These are phyloP conservation scores for Eupsilia transversa DNA, from an alignment of 2,888 invertebrate genomes.

Conservation along the genomic window DNA sequence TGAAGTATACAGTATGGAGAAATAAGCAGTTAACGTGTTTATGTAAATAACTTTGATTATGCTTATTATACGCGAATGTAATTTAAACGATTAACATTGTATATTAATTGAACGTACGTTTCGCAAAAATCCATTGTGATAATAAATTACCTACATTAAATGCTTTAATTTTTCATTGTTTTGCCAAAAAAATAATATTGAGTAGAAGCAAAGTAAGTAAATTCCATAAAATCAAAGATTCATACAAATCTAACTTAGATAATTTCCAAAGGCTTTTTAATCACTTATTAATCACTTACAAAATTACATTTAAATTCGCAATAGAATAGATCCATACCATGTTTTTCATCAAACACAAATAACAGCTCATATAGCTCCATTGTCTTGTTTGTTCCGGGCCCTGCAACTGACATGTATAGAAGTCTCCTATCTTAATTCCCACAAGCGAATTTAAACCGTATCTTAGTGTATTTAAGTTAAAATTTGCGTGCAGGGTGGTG, in stretches of 20 bases:
- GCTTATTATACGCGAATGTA: constrained; percentile 7
- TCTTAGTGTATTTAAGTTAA: constrained; percentile 10
- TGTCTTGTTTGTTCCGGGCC: constrained; percentile 67
- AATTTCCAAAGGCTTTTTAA: background rate
- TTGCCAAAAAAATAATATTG: background rate
- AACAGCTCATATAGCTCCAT: constrained; percentile 68
- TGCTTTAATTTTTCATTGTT: background rate
- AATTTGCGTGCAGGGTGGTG: constrained; percentile 26
- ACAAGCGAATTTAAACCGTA: constrained; percentile 51
- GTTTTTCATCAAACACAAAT: constrained; percentile 69
- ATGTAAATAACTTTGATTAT: constrained; percentile 27
- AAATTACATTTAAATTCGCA: constrained; percentile 36
- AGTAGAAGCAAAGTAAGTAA: background rate
- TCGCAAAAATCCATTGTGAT: background rate
- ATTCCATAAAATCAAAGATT: background rate
- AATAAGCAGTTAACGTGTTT: constrained; percentile 5
- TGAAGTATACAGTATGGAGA: constrained; percentile 12
- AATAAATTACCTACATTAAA: background rate
- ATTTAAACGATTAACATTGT: background rate
- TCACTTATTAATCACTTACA: constrained; percentile 29
- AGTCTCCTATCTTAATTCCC: constrained; percentile 38
- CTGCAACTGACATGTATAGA: constrained; percentile 71
- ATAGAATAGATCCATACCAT: constrained; percentile 55
- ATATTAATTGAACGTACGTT: background rate
- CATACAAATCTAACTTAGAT: background rate